Evolutionary conservation across 2,797 vertebrate genomes (phyloP).

Genomic region (Poecilia gillii): DNA sequence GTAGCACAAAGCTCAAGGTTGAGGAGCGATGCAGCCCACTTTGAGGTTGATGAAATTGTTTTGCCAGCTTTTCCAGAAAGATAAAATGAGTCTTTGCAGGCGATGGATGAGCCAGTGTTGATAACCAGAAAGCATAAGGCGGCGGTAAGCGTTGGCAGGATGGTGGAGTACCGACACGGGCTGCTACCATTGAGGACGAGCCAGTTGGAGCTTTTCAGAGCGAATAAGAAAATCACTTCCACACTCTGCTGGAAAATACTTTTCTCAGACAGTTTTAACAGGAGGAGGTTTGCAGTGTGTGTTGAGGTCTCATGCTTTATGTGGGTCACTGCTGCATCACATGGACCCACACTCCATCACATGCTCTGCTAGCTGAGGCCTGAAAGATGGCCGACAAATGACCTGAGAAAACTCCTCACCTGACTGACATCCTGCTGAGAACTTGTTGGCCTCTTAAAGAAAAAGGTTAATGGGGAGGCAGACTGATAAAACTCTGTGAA

Average conservation of each 20-base stretch:
- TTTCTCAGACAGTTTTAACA: background rate
- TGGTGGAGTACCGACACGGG: background rate
- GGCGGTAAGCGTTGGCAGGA: background rate
- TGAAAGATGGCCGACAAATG: background rate
- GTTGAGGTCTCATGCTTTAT: background rate
- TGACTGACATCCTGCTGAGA: conserved; percentile 1
- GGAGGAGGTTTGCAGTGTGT: background rate
- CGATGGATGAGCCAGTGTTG: background rate
- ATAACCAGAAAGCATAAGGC: background rate
- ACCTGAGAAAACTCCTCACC: background rate
- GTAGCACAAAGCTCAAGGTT: background rate
- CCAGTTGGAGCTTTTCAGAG: background rate
- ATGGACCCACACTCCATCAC: background rate
- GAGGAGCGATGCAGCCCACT: background rate
- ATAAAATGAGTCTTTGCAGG: background rate
- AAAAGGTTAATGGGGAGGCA: background rate
- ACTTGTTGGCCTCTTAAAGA: background rate
- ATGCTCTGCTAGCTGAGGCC: background rate
- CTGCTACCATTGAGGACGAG: background rate
- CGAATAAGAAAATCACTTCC: conserved; percentile 7
- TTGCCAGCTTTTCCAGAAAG: background rate
- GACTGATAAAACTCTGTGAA: background rate
- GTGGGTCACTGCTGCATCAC: background rate
- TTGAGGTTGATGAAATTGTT: background rate
- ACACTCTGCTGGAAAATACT: background rate